These are phyloP conservation scores for Platyrinchus mystaceus DNA, from an alignment of 2,797 vertebrate species.

Conservation along the genomic window DNA sequence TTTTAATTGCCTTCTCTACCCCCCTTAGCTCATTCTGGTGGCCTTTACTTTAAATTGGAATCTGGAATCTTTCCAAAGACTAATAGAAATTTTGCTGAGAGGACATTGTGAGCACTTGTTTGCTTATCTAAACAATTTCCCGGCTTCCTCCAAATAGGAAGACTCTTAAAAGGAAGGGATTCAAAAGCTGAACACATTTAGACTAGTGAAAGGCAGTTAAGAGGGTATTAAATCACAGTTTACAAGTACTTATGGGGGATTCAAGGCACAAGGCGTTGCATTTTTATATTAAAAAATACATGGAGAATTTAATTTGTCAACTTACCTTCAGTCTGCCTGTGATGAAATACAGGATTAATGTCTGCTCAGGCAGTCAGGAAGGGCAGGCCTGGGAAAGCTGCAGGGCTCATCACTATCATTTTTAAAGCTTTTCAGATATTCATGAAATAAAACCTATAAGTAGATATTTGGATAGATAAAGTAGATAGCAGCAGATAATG, in stretches of 20 bases:
- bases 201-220: neutral
- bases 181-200: neutral
- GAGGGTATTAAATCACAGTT: constrained; percentile 13
- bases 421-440: neutral
- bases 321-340: neutral
- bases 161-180: neutral
- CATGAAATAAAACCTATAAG: neutral
- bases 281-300: neutral
- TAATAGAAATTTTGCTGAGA: neutral
- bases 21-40: neutral
- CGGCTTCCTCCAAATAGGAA: neutral
- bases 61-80: neutral
- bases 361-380: neutral
- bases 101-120: neutral
- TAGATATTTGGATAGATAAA: neutral
- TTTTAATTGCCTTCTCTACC: neutral
- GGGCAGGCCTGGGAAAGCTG: neutral
- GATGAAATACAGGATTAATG: neutral
- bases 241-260: neutral
- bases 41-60: neutral
- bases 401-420: neutral
- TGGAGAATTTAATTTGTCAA: neutral
- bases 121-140: neutral
- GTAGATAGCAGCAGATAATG: neutral
- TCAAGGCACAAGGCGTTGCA: neutral